Conservation (phyloP, 2,797 vertebrate genomes). For the Agapornis canus region DNA sequence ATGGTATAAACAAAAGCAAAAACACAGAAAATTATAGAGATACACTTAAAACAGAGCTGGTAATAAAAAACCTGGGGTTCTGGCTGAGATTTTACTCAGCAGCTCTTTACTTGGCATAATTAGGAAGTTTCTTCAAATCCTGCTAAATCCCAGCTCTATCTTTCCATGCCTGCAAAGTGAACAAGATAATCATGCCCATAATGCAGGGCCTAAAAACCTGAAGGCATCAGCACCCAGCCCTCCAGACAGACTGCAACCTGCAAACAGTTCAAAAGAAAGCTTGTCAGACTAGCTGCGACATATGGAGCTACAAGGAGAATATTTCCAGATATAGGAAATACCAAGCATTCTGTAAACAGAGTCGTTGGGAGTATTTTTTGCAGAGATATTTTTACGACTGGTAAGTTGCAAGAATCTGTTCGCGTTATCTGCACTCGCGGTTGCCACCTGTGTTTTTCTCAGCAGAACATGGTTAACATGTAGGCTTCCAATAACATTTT, state of each 20-base stretch:
- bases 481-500: neutral
- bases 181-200: slow-evolving; percentile 63
- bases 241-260: slow-evolving; percentile 65
- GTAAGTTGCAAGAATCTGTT: slow-evolving; percentile 61
- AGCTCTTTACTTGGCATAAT: slow-evolving; percentile 32
- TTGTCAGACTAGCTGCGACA: slow-evolving; percentile 65
- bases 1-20: slow-evolving; percentile 60
- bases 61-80: slow-evolving; percentile 38
- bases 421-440: neutral
- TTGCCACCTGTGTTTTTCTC: slow-evolving; percentile 50
- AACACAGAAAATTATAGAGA: slow-evolving; percentile 55
- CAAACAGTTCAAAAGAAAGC: slow-evolving; percentile 56
- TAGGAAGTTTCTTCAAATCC: slow-evolving; percentile 49
- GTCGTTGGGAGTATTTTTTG: slow-evolving; percentile 20
- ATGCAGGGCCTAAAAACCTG: slow-evolving; percentile 52
- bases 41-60: slow-evolving; percentile 14
- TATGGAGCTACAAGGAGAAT: slow-evolving; percentile 55
- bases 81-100: slow-evolving; percentile 21
- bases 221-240: slow-evolving; percentile 65
- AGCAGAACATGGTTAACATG: slow-evolving; percentile 3
- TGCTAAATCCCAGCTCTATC: slow-evolving; percentile 14
- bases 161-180: slow-evolving; percentile 52
- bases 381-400: slow-evolving; percentile 58
- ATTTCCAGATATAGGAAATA: slow-evolving; percentile 67
- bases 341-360: slow-evolving; percentile 68